Conservation (phyloP, 2,113 vertebrate genomes). For the Hymenochirus boettgeri region DNA sequence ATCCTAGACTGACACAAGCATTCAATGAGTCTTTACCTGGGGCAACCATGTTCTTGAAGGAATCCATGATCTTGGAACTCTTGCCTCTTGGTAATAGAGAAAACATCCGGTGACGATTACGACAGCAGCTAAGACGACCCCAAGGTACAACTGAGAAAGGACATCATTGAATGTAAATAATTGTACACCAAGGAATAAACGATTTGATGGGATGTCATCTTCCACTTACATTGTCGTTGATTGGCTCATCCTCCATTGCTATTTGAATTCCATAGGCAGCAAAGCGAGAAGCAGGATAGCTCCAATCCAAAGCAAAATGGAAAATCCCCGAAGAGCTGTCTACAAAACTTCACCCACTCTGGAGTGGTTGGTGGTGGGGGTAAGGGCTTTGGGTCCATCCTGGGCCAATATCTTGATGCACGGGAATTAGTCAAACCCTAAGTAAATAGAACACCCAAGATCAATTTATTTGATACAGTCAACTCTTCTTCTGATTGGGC, state of each 20-base stretch:
- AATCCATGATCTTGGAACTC: constrained; percentile 76
- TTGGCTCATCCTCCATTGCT: constrained; percentile 74
- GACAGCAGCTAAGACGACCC: constrained; percentile 62
- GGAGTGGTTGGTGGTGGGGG: constrained; percentile 81
- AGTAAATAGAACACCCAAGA: too few relatives aligned
- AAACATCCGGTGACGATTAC: constrained; percentile 73
- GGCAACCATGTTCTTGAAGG: constrained; percentile 78
- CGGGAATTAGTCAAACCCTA: constrained; percentile 76
- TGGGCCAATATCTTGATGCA: constrained; percentile 70
- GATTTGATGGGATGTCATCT: too few relatives aligned
- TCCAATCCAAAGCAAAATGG: constrained; percentile 87
- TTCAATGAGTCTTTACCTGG: constrained; percentile 64
- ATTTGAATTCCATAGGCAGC: constrained; percentile 85
- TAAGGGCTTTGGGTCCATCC: constrained; percentile 81
- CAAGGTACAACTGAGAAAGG: constrained; percentile 62
- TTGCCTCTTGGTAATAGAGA: constrained; percentile 75
- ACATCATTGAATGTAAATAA: too few relatives aligned
- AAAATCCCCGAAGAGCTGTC: constrained; percentile 93
- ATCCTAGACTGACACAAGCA: too few relatives aligned
- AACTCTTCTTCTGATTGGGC: too few relatives aligned
- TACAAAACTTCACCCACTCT: constrained; percentile 93
- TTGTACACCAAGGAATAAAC: too few relatives aligned
- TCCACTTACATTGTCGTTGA: constrained; percentile 81
- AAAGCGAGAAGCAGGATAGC: constrained; percentile 89
- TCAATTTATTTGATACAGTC: too few relatives aligned